A percentile compares a stretch with the other conserved stretches of the same genome.
phyloP scores from a whole-genome alignment of 2,797 vertebrate species.

The Amazona finschi region DNA sequence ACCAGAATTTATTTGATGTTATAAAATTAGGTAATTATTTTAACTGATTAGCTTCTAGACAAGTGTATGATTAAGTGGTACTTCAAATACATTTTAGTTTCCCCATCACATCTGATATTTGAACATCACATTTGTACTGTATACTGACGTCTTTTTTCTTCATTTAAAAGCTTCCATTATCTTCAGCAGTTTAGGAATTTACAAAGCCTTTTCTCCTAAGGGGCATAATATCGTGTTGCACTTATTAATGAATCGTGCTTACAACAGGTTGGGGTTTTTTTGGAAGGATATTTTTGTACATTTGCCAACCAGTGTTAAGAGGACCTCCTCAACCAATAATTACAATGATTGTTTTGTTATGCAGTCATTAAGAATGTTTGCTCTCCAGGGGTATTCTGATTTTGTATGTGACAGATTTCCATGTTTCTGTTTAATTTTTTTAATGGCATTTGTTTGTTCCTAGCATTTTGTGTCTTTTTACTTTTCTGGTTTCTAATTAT shows the following conservation, averaged over 20 bases:
- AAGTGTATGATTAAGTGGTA: background rate
- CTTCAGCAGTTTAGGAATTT: background rate
- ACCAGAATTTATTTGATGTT: background rate
- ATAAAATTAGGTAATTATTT: background rate
- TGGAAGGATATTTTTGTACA: slow-evolving; percentile 5
- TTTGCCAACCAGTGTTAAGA: slow-evolving; percentile 29
- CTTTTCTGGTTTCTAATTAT: slow-evolving; percentile 39
- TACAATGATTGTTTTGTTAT: slow-evolving; percentile 34
- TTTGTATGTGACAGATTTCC: slow-evolving; percentile 19
- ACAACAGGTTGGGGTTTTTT: background rate
- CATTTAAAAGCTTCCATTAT: slow-evolving; percentile 9
- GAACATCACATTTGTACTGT: background rate
- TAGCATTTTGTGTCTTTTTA: slow-evolving; percentile 36
- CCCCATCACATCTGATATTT: background rate
- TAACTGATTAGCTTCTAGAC: background rate
- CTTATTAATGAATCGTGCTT: background rate
- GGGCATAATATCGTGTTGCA: background rate
- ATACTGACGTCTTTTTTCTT: background rate
- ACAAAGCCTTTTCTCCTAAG: background rate
- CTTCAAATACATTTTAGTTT: slow-evolving; percentile 18
- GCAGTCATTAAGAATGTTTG: slow-evolving; percentile 9
- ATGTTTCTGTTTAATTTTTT: slow-evolving; percentile 41
- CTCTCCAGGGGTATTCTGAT: slow-evolving; percentile 38
- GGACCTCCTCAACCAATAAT: slow-evolving; percentile 31
- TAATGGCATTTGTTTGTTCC: slow-evolving; percentile 31